Evolutionary conservation across 2,888 invertebrate genomes (phyloP).

Genomic region (Xanthia icteritia): DNA sequence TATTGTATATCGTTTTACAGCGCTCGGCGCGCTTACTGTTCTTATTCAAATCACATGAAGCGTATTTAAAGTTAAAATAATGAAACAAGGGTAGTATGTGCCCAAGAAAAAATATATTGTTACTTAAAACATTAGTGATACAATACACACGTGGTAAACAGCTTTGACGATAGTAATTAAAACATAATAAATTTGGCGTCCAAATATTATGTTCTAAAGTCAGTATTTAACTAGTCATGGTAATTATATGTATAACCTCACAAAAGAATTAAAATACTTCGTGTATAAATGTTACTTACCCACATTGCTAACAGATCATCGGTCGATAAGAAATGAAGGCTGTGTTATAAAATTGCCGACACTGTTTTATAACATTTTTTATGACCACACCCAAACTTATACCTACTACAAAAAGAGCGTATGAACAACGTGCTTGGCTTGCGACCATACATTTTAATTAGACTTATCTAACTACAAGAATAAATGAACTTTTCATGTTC

Average conservation of each 20-base stretch:
- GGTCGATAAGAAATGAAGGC: constrained; percentile 69
- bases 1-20: constrained; percentile 72
- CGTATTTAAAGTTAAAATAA: constrained; percentile 41
- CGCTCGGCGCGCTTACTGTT: constrained; percentile 36
- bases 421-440: constrained; percentile 61
- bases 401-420: constrained; percentile 53
- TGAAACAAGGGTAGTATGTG: constrained; percentile 33
- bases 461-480: constrained; percentile 51
- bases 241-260: constrained; percentile 71
- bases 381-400: constrained; percentile 63
- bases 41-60: constrained; percentile 49
- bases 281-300: constrained; percentile 68
- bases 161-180: too few relatives aligned
- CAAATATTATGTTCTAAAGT: constrained; percentile 55
- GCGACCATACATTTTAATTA: constrained; percentile 62
- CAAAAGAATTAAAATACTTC: constrained; percentile 62
- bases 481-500: constrained; percentile 57
- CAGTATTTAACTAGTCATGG: constrained; percentile 22
- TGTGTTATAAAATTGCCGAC: constrained; percentile 74
- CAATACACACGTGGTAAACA: not conserved
- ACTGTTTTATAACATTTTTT: constrained; percentile 70
- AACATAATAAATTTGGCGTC: too few relatives aligned
- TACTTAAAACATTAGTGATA: not conserved
- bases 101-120: constrained; percentile 1
- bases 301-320: constrained; percentile 71